Conservation (phyloP, 2,888 invertebrate genomes). For the Agonum fuliginosum region DNA sequence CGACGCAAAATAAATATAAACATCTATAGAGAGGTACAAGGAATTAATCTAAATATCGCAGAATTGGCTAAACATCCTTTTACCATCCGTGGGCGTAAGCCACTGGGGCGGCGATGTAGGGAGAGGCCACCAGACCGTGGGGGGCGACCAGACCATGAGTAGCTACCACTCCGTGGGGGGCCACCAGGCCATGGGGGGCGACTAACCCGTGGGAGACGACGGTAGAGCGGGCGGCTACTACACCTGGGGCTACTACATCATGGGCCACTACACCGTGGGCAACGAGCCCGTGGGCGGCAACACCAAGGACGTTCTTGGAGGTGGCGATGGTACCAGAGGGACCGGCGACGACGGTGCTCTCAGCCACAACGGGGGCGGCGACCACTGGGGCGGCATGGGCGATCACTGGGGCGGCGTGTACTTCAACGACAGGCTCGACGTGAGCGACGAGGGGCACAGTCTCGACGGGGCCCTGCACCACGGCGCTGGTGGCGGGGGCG, state of each 20-base stretch:
- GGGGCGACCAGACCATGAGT: neutral
- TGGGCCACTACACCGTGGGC: neutral
- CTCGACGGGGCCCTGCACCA: slow-evolving; percentile 48
- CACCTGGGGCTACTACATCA: neutral
- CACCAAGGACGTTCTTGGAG: slow-evolving; percentile 20
- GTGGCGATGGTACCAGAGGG: slow-evolving; percentile 49
- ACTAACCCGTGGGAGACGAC: slow-evolving; percentile 4
- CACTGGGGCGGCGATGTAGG: neutral
- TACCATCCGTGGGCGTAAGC: slow-evolving; percentile 37
- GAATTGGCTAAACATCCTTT: no score
- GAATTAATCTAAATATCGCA: slow-evolving; percentile 18
- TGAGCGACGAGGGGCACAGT: slow-evolving; percentile 27
- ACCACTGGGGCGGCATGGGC: slow-evolving; percentile 32
- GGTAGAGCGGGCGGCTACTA: neutral
- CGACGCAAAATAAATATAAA: slow-evolving; percentile 47
- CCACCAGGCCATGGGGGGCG: neutral
- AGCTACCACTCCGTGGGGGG: neutral
- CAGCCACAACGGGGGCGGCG: slow-evolving; percentile 26
- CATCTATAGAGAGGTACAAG: slow-evolving; percentile 6
- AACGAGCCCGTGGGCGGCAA: no score
- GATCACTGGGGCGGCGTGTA: neutral
- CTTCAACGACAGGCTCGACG: slow-evolving; percentile 15
- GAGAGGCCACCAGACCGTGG: neutral
- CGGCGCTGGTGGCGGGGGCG: slow-evolving; percentile 61
- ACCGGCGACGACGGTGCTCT: slow-evolving; percentile 54